phyloP scores from a whole-genome alignment of 2,797 vertebrate genomes.

The Platalea minor region DNA sequence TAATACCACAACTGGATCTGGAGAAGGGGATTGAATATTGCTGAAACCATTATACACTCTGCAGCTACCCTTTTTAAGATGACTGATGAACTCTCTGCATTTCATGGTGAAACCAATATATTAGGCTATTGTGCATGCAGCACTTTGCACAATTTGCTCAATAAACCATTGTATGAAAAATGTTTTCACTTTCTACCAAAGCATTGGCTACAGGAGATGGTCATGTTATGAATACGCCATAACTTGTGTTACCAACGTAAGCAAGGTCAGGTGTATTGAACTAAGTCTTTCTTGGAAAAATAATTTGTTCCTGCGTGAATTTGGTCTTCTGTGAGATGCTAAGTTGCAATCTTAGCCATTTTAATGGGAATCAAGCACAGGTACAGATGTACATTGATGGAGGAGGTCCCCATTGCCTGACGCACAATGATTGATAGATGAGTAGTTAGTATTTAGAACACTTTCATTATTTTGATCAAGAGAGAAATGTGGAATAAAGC shows the following conservation, averaged over 20 bases:
- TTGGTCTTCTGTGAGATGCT: background rate
- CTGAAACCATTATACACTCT: background rate
- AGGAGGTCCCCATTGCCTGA: background rate
- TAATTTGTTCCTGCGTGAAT: background rate
- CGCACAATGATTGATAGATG: background rate
- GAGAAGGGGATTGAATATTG: background rate
- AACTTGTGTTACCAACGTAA: background rate
- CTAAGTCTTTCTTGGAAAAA: background rate
- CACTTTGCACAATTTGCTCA: background rate
- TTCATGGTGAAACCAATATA: background rate
- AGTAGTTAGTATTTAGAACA: background rate
- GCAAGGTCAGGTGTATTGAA: background rate
- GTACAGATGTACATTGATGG: too few species aligned
- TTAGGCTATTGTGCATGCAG: background rate
- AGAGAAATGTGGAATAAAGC: background rate
- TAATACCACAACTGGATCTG: background rate
- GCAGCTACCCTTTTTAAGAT: background rate
- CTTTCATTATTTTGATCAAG: background rate
- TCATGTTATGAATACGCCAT: accelerated
- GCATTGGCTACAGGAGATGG: background rate
- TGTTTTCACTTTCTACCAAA: background rate
- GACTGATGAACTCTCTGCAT: background rate
- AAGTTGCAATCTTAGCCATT: background rate
- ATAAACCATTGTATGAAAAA: background rate
- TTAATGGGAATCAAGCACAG: background rate